A percentile compares a stretch with the other conserved stretches of the same genome.
These are phyloP conservation scores for Riparia riparia DNA, from an alignment of 2,113 vertebrate species.

Conservation along the genomic window DNA sequence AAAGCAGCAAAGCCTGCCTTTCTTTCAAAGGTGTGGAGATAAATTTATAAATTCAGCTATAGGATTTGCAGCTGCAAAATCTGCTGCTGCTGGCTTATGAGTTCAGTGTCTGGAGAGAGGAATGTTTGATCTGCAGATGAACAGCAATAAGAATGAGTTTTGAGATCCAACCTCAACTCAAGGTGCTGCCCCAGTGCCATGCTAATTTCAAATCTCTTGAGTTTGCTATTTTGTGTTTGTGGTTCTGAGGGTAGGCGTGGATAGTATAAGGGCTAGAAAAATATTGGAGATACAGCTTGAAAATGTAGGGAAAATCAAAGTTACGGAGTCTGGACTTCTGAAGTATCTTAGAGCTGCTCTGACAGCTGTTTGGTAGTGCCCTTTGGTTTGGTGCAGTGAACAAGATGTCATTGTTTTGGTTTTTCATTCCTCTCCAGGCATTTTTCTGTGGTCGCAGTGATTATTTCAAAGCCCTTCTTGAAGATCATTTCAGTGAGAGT, in stretches of 20 bases:
- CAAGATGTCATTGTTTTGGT: background rate
- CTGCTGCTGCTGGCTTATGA: background rate
- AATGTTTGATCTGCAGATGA: background rate
- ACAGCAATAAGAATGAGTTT: background rate
- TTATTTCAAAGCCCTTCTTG: constrained; percentile 93
- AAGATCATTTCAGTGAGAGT: constrained; percentile 94
- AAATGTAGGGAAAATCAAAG: background rate
- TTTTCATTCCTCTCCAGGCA: constrained; percentile 75
- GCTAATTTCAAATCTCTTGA: background rate
- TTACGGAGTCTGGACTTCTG: background rate
- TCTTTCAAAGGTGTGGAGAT: background rate
- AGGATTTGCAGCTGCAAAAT: background rate
- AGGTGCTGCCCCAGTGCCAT: background rate
- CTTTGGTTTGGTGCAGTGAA: background rate
- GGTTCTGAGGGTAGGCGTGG: background rate
- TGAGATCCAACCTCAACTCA: background rate
- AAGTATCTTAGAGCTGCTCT: background rate
- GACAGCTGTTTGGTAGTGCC: background rate
- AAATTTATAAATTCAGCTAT: background rate
- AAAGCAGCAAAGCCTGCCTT: background rate
- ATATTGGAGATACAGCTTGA: background rate
- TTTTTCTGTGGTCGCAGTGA: constrained; percentile 98
- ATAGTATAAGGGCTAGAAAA: background rate
- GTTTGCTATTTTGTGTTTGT: background rate
- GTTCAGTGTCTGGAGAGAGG: background rate